A percentile compares a stretch with the other conserved stretches of the same genome.
Evolutionary conservation across 1,140 invertebrate species (phyloP).

Genomic region (Atta cephalotes): DNA sequence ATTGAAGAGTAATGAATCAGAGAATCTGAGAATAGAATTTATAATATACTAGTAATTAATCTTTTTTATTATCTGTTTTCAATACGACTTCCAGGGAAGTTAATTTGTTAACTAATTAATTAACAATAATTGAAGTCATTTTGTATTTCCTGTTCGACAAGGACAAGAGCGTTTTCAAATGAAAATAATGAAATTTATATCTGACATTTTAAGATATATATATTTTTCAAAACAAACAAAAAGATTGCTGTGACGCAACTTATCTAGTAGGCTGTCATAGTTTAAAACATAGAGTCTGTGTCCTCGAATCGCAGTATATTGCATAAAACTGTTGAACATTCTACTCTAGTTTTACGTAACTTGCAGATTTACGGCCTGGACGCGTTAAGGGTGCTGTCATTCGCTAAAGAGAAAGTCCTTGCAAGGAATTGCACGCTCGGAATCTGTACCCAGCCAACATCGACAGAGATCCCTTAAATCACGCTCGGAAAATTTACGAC

Average conservation of each 20-base stretch:
- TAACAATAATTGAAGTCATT: neutral
- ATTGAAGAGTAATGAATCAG: neutral
- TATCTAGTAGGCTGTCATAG: neutral
- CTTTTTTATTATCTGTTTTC: neutral
- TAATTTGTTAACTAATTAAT: too few relatives aligned
- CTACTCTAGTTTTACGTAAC: slow-evolving; percentile 75
- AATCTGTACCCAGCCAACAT: slow-evolving; percentile 35
- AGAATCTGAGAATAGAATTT: neutral
- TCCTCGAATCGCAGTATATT: neutral
- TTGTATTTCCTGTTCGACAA: neutral
- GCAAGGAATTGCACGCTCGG: slow-evolving; percentile 58
- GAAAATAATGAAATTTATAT: neutral
- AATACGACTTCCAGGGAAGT: neutral
- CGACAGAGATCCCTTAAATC: slow-evolving; percentile 57
- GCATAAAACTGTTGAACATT: slow-evolving; percentile 73
- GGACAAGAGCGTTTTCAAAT: neutral
- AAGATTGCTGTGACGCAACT: neutral
- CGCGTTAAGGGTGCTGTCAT: neutral
- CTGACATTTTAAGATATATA: neutral
- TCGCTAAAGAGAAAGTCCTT: slow-evolving; percentile 34
- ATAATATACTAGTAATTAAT: neutral
- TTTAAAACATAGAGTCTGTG: neutral
- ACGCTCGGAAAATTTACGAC: slow-evolving; percentile 66
- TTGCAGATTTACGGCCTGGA: slow-evolving; percentile 71
- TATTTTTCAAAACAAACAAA: neutral